Base-by-base conservation (phyloP, 2,113 vertebrate genomes). In the Limnothrissa miodon region DNA sequence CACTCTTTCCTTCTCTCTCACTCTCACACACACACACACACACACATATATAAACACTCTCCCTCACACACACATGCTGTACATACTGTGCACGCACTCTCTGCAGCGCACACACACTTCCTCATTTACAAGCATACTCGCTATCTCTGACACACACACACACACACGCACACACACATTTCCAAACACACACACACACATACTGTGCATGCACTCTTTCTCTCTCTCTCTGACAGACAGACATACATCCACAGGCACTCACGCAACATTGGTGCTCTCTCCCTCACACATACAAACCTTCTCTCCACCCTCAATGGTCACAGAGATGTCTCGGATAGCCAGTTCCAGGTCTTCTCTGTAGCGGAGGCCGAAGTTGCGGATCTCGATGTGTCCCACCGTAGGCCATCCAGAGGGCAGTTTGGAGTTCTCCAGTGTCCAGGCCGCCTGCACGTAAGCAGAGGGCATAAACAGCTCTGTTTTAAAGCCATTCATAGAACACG, bases 261-360 rank as follows among this genome's bases (percentile, higher is more conserved):
- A 6, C 6, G 42, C 42, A 42, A 6, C 42, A 42, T 6, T 42
- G 42, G 42, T 42, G 9, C 62, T 13, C 25, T 23, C 51, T 53
- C 51, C 5, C 51, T 23, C 56, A 13, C 23, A 78, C 53, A 56
- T 84, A 56, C 79, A 25, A 80, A 98, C 98, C 96, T 99, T 99
- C 79, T 99, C 98, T 48, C 98, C 98, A 70, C 95, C 97, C 0
- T 85, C 87, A 7, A 99, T 95, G 62, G 90, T 94, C 80, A 97
- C 82, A 4, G 87, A 95, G 80, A 99, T 96, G 88, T 98, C 92
- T 83, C 88, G 95, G 81, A 99, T 94, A 44, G 97, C 97, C 82
- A 97, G 88, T 74, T 98, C 97, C 91, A 98, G 92, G 89, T 98
- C 95, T 0, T 96, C 89, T 1, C 96, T 92, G 90, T 99, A 99